phyloP scores from a whole-genome alignment of 2,888 invertebrate species.

The Synanthedon myopaeformis region DNA sequence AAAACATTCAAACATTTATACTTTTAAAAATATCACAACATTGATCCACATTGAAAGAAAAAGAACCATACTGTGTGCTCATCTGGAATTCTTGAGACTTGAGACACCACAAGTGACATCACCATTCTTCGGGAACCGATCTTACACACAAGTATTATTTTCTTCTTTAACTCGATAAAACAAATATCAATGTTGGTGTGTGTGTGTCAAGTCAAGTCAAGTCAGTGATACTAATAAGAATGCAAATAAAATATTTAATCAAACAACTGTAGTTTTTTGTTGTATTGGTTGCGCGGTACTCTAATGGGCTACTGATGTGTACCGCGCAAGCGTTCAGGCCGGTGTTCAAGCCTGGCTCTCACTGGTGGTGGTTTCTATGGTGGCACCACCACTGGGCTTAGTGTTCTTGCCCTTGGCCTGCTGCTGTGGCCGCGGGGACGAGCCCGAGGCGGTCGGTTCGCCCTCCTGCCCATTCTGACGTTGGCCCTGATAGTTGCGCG shows the following conservation, averaged over 20 bases:
- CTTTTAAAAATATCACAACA: conserved; percentile 55
- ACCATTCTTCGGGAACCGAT: no score
- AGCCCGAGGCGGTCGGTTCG: conserved; percentile 28
- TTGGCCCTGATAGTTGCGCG: no score
- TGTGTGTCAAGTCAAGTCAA: no score
- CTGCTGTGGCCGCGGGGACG: conserved; percentile 29
- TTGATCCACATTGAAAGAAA: conserved; percentile 48
- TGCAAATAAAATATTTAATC: conserved; percentile 10
- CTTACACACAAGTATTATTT: no score
- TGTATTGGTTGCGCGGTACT: conserved; percentile 38
- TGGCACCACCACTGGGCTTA: conserved; percentile 42
- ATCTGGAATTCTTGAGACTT: conserved; percentile 19
- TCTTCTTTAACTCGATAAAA: no score
- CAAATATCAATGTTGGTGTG: no score
- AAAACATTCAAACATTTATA: no score
- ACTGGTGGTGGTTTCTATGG: conserved; percentile 58
- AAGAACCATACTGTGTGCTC: conserved; percentile 40
- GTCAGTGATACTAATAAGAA: no score
- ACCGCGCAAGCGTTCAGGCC: conserved; percentile 30
- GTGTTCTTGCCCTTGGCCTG: conserved; percentile 42
- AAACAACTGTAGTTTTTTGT: conserved; percentile 10
- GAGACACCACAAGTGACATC: no score
- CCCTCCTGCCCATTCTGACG: conserved; percentile 47
- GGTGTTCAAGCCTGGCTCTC: conserved; percentile 62
- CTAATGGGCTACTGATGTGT: conserved; percentile 37